Evolutionary conservation across 2,888 invertebrate genomes (phyloP).

Genomic region (Hydroisotoma schaefferi): DNA sequence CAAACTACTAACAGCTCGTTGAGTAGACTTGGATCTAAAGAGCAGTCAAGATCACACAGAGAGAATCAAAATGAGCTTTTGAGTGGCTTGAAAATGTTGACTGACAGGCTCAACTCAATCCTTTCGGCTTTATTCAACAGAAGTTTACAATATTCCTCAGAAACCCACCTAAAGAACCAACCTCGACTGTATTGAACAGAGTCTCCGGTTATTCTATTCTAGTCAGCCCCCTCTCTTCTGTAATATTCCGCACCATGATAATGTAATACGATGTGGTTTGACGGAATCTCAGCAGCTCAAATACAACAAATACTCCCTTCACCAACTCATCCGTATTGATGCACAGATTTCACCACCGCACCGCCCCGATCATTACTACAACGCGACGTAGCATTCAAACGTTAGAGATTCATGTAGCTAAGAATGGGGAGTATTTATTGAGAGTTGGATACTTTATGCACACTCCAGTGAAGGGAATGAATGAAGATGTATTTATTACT

Average conservation of each 20-base stretch:
- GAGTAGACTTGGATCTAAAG: too few relatives aligned
- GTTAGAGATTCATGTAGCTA: too few relatives aligned
- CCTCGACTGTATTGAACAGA: not conserved
- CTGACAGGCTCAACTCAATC: slow-evolving; percentile 13
- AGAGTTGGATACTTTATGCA: too few relatives aligned
- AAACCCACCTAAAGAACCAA: too few relatives aligned
- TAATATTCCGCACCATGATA: slow-evolving; percentile 6
- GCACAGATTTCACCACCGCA: not conserved
- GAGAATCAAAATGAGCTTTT: slow-evolving; percentile 25
- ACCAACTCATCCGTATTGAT: not conserved
- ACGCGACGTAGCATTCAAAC: too few relatives aligned
- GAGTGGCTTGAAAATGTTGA: slow-evolving; percentile 25
- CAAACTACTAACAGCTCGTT: too few relatives aligned
- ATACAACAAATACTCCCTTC: not conserved
- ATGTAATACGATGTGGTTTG: slow-evolving; percentile 5
- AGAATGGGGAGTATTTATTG: too few relatives aligned
- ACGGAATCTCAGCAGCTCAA: not conserved
- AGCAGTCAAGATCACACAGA: slow-evolving; percentile 3
- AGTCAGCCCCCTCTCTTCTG: not conserved
- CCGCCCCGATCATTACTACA: too few relatives aligned
- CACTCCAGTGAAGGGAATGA: not conserved
- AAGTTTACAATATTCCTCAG: too few relatives aligned
- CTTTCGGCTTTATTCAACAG: not conserved
- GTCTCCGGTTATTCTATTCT: not conserved
- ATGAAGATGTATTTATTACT: slow-evolving; percentile 4